Conservation (phyloP, 2,797 vertebrate genomes). For the Tinamus major region DNA sequence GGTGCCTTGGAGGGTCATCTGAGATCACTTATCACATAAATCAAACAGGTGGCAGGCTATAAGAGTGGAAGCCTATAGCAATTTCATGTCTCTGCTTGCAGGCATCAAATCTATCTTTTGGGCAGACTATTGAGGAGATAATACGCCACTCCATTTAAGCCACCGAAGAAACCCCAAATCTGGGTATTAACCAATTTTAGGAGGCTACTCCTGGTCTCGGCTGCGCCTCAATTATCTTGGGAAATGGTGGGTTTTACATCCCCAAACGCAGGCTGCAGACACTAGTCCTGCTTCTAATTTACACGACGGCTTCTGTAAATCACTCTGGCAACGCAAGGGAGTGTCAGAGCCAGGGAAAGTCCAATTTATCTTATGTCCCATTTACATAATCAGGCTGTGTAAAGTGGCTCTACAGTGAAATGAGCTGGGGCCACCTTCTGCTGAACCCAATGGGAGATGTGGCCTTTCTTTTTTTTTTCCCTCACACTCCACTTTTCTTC, state of each 20-base stretch:
- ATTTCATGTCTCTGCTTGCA: slow-evolving; percentile 69
- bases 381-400: slow-evolving; percentile 27
- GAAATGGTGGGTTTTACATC: slow-evolving; percentile 47
- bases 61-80: slow-evolving; percentile 67
- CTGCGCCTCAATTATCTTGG: slow-evolving; percentile 47
- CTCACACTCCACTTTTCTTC: background rate
- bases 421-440: background rate
- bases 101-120: slow-evolving; percentile 72
- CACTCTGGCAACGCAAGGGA: slow-evolving; percentile 15
- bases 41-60: slow-evolving; percentile 71
- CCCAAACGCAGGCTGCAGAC: background rate
- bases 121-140: slow-evolving; percentile 68
- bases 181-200: slow-evolving; percentile 51
- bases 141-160: slow-evolving; percentile 57
- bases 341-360: slow-evolving; percentile 2
- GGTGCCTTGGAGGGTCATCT: slow-evolving; percentile 73
- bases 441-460: background rate
- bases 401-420: background rate
- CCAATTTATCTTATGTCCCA: slow-evolving; percentile 23
- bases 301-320: slow-evolving; percentile 7
- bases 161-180: slow-evolving; percentile 55
- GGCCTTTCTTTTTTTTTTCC: background rate
- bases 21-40: slow-evolving; percentile 78
- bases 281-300: slow-evolving; percentile 16
- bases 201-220: slow-evolving; percentile 37